Evolutionary conservation across 2,797 vertebrate genomes (phyloP).

Genomic region (Cirrhinus mrigala): DNA sequence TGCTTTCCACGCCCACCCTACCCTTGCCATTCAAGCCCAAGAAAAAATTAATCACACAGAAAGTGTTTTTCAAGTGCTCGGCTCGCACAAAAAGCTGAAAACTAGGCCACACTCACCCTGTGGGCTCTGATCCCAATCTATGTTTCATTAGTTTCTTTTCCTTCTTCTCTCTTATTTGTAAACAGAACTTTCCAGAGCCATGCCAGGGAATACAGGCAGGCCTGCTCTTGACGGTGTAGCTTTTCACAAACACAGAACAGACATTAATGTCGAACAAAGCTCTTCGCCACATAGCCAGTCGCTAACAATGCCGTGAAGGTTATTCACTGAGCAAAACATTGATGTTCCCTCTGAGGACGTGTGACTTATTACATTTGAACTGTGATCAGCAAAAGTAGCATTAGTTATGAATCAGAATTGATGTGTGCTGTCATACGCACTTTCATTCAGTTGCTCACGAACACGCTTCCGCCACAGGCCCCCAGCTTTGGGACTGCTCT

Average conservation of each 20-base stretch:
- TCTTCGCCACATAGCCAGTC: not conserved
- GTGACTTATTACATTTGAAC: not conserved
- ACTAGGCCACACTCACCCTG: slow-evolving; percentile 77
- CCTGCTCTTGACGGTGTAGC: slow-evolving; percentile 45
- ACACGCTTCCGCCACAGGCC: slow-evolving; percentile 29
- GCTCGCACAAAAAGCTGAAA: slow-evolving; percentile 67
- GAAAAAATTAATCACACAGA: slow-evolving; percentile 39
- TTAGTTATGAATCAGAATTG: slow-evolving; percentile 37
- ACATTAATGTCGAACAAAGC: slow-evolving; percentile 18
- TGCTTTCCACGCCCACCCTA: slow-evolving; percentile 32
- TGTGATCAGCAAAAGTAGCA: slow-evolving; percentile 35
- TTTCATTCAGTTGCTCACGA: not conserved
- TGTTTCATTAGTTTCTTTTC: slow-evolving; percentile 77
- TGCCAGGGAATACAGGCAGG: slow-evolving; percentile 57
- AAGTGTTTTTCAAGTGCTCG: slow-evolving; percentile 63
- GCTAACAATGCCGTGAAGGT: slow-evolving; percentile 19
- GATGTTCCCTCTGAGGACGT: slow-evolving; percentile 17
- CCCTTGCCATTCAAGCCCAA: slow-evolving; percentile 40
- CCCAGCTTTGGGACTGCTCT: slow-evolving; percentile 56
- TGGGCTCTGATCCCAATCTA: slow-evolving; percentile 78
- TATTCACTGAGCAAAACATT: slow-evolving; percentile 37
- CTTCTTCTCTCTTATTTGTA: slow-evolving; percentile 63
- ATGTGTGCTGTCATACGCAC: not conserved
- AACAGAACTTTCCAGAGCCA: slow-evolving; percentile 59
- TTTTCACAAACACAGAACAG: slow-evolving; percentile 26